Base-by-base conservation (phyloP, 2,113 vertebrate species). In the Myotis brandtii region DNA sequence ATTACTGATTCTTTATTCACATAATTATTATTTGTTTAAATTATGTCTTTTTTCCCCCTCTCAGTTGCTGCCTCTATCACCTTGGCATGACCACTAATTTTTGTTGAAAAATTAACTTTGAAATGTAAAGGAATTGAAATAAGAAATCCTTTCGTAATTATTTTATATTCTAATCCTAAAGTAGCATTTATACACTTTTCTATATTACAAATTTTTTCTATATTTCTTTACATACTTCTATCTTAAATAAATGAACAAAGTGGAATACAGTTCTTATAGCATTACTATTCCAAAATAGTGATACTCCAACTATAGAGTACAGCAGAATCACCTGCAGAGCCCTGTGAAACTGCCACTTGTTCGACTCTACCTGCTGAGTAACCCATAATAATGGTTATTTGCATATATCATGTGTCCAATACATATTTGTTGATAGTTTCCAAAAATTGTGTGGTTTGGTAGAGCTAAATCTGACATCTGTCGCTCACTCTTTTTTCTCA, bases 1-100 rank as follows among this genome's bases (percentile, higher is more conserved):
- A 48, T 81, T 84, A 85, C 70, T 83, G 85, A 88, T 88, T 95
- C 25, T 70, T 94, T n/a, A 34, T 82, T 95, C 72, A 81, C 32
- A 70, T 84, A 59, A 50, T 85, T 27, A 77, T 48, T 92, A 50
- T 86, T 30, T 80, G 20, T 64, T 91, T 91, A 89, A 69, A 56
- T 91, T 86, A 30, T 80, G 8, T 90, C 52, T n/a, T 81, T 88
- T 72, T 66, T 77, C 67, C n/a, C 21, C 27, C 70, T 93, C 84
- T 89, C 25, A n/a, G n/a, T 77, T 66, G 34, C 84, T 93, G 5
- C 37, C 21, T 94, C 27, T 90, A 1, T 81, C 34, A 37, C 72
- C 23, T 91, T 76, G 46, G 90, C 23, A 72, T 70, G 13, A 6
- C 37, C 43, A 84, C 34, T 40, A 91, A 93, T 93, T 59, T 73